phyloP scores from a whole-genome alignment of 2,113 vertebrate genomes.

The Thamnophis sirtalis region DNA sequence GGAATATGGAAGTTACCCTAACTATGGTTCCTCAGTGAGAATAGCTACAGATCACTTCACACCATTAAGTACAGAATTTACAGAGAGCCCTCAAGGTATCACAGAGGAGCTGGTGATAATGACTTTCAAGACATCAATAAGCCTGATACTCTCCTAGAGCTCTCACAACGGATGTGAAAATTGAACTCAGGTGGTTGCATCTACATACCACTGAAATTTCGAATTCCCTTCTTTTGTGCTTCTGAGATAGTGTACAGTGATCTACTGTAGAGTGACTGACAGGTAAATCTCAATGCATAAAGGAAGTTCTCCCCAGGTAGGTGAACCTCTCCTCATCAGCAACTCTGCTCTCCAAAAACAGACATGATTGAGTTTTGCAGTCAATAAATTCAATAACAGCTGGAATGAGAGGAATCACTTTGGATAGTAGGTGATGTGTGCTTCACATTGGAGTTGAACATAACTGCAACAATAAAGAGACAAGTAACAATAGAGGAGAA shows the following conservation, averaged over 20 bases:
- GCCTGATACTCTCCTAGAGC: not conserved
- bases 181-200: constrained; percentile 57
- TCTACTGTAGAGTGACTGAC: constrained; percentile 60
- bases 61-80: constrained; percentile 46
- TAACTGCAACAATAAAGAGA: not conserved
- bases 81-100: constrained; percentile 50
- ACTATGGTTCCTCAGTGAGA: constrained; percentile 48
- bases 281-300: constrained; percentile 62
- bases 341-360: constrained; percentile 13
- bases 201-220: constrained; percentile 59
- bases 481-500: not conserved
- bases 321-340: constrained; percentile 11
- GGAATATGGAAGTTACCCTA: constrained; percentile 25
- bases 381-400: constrained; percentile 56
- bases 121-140: constrained; percentile 53
- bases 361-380: constrained; percentile 43
- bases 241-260: constrained; percentile 40
- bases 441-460: constrained; percentile 2
- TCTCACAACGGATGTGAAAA: constrained; percentile 50
- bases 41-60: constrained; percentile 34
- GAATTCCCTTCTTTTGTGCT: constrained; percentile 25
- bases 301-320: constrained; percentile 58
- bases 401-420: constrained; percentile 51
- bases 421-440: constrained; percentile 27
- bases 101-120: constrained; percentile 48